Evolutionary conservation across 2,113 vertebrate species (phyloP).

Genomic region (Ciconia stormi): DNA sequence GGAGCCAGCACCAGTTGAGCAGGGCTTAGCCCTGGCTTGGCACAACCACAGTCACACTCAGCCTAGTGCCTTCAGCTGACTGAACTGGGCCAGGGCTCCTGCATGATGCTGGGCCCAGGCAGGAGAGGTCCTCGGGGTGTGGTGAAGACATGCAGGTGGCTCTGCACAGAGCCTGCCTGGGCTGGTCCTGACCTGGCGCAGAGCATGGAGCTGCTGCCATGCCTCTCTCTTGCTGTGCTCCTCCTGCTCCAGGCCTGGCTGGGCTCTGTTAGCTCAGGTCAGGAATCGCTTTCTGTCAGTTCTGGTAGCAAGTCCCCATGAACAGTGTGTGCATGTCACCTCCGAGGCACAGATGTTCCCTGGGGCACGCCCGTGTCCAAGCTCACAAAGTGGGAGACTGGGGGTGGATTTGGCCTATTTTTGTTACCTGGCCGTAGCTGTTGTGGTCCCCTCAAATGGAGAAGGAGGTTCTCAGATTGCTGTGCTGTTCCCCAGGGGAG

Average conservation of each 20-base stretch:
- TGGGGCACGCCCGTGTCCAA: neutral
- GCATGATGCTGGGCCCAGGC: neutral
- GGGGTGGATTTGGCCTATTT: slow-evolving; percentile 6
- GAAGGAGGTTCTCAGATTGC: neutral
- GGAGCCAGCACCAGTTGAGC: neutral
- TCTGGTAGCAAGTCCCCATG: neutral
- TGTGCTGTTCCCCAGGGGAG: neutral
- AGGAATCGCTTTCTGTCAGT: neutral
- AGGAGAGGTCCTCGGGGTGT: neutral
- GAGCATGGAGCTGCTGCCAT: neutral
- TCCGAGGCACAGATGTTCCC: neutral
- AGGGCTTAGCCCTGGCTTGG: neutral
- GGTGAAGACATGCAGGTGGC: neutral
- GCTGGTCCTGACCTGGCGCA: neutral
- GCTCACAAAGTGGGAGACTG: neutral
- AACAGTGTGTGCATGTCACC: neutral
- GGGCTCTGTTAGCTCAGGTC: neutral
- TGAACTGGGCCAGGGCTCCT: neutral
- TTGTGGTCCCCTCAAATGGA: neutral
- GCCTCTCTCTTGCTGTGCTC: neutral
- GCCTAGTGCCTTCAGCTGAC: neutral
- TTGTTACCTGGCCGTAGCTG: neutral
- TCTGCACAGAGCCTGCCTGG: neutral
- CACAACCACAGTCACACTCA: neutral
- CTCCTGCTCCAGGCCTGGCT: neutral